phyloP scores from a whole-genome alignment of 2,888 invertebrate genomes.

The Acrobasis suavella region DNA sequence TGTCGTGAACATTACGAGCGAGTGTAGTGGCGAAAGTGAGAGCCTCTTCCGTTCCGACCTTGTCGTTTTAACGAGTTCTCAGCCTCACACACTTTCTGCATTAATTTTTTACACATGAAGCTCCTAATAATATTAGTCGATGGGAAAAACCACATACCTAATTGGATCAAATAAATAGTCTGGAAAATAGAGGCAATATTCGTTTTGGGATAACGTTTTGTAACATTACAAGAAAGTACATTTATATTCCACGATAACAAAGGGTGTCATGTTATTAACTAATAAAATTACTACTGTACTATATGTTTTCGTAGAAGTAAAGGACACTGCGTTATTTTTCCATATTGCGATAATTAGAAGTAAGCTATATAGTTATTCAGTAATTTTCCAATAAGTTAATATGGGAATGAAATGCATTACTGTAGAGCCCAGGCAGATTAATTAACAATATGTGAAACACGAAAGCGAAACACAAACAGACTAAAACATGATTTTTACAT shows the following conservation, averaged over 20 bases:
- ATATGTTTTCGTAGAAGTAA: too few species aligned
- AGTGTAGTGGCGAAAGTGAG: conserved; percentile 64
- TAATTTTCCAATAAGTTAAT: too few species aligned
- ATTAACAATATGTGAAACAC: conserved; percentile 4
- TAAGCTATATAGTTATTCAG: not conserved
- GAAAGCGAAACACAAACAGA: conserved; percentile 11
- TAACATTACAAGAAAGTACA: too few species aligned
- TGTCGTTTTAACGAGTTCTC: conserved; percentile 43
- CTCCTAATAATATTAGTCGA: not conserved
- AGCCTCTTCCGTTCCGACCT: conserved; percentile 62
- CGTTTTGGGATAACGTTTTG: too few species aligned
- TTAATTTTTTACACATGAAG: not conserved
- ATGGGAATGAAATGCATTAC: not conserved
- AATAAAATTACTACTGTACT: too few species aligned
- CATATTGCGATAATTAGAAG: too few species aligned
- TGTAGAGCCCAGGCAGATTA: not conserved
- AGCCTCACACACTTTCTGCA: conserved; percentile 20
- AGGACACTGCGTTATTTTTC: too few species aligned
- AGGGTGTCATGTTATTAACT: too few species aligned
- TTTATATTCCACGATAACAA: too few species aligned
- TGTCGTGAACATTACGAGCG: not conserved
- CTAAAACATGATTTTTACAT: conserved; percentile 12
- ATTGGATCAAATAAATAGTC: too few species aligned
- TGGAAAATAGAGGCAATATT: too few species aligned
- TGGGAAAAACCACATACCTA: not conserved